Conservation (phyloP, 2,113 vertebrate genomes). For the Lonchura striata region DNA sequence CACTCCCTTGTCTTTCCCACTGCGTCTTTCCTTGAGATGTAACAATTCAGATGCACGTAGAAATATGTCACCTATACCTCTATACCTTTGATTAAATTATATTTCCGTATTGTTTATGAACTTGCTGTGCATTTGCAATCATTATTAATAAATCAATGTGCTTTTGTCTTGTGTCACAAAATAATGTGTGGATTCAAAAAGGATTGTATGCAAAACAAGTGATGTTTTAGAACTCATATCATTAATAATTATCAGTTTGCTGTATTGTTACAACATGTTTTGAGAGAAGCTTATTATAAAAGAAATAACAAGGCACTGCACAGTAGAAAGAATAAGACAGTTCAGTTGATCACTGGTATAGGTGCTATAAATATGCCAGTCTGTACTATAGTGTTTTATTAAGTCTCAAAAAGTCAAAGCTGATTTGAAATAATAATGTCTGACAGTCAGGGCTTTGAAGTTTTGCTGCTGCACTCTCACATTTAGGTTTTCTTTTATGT, state of each 20-base stretch:
- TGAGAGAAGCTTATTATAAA: slow-evolving; percentile 59
- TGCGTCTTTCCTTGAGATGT: slow-evolving; percentile 9
- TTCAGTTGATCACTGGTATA: slow-evolving; percentile 59
- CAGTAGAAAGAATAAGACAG: slow-evolving; percentile 36
- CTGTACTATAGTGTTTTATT: slow-evolving; percentile 62
- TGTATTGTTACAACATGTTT: slow-evolving; percentile 57
- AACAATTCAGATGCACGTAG: slow-evolving; percentile 37
- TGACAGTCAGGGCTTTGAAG: slow-evolving; percentile 71
- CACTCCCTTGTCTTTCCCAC: background rate
- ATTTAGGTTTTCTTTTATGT: slow-evolving; percentile 72
- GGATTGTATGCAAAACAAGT: slow-evolving; percentile 67
- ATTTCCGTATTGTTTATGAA: slow-evolving; percentile 59
- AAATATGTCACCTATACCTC: slow-evolving; percentile 47
- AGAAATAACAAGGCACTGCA: slow-evolving; percentile 45
- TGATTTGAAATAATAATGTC: slow-evolving; percentile 74
- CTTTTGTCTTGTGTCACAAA: slow-evolving; percentile 69
- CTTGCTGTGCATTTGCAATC: slow-evolving; percentile 64
- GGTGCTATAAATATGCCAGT: slow-evolving; percentile 69
- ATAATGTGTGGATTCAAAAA: slow-evolving; percentile 33
- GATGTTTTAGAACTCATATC: slow-evolving; percentile 45
- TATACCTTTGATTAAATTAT: slow-evolving; percentile 55
- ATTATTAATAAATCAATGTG: slow-evolving; percentile 64
- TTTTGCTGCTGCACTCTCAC: slow-evolving; percentile 64
- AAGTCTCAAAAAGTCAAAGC: slow-evolving; percentile 70
- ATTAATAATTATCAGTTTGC: slow-evolving; percentile 60